Base-by-base conservation (phyloP, 2,113 vertebrate species). In the Clarias batrachus region DNA sequence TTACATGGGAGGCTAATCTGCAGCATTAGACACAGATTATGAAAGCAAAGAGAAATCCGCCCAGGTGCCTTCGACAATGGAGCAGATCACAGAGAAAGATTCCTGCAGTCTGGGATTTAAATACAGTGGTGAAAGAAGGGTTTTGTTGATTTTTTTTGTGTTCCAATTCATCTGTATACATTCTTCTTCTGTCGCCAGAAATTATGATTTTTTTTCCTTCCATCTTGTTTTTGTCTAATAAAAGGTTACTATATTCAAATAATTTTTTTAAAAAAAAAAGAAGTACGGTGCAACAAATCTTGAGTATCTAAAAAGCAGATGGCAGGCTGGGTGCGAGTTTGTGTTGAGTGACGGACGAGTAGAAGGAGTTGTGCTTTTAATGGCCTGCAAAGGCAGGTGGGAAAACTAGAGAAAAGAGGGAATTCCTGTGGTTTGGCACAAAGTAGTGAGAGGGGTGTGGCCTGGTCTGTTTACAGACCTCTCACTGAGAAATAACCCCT, bases 351-450 rank as follows among this genome's bases (percentile, higher is more conserved):
- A 86, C 60, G 12, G 27, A n/a, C 1, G 3, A 76, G 21, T 52
- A 14, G 41, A 76, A 76, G 13, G 23, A n/a, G 6, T 21, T 33
- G 68, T 27, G 74, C 60, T 63, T 81, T 68, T 85, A 94, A 92
- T 94, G 93, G 93, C 85, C 88, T 86, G 84, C 86, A 25, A 3
- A 12, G 89, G 90, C 93, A 94, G 93, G 94, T 92, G 93, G 93
- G 93, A 94, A 93, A 89, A 62, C 66, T 23, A 90, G 91, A 84
- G 91, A 92, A 48, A 90, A 71, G 70, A 91, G 92, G 92, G 93
- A 93, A 94, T 95, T 95, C 93, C 94, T 95, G 94, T 95, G 94
- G 93, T 89, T 95, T 95, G 94, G 93, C 94, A 91, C 66, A 52
- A 84, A 60, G 88, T 81, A 89, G 84, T 76, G 83, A 89, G 90